Conservation (phyloP, 64 coral and sea anemone species). For the Astreopora myriophthalma region DNA sequence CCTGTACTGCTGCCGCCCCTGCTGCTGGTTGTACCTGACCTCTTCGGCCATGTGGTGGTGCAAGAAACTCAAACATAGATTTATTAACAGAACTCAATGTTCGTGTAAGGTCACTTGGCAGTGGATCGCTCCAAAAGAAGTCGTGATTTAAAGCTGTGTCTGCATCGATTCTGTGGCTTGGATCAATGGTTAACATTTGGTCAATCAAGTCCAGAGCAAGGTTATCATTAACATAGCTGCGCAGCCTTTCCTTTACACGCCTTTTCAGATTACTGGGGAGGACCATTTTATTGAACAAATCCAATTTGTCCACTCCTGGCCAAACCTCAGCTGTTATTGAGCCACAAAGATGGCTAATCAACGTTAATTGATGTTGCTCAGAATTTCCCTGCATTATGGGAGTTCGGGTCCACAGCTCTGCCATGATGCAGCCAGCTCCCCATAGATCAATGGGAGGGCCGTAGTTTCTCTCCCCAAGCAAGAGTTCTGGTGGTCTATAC, state of each 20-base stretch:
- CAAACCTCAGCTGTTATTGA: conserved; percentile 94
- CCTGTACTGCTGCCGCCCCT: not conserved
- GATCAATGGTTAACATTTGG: conserved; percentile 93
- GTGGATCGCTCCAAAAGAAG: conserved; percentile 97
- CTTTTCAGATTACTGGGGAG: conserved; percentile 83
- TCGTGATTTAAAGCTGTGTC: conserved; percentile 97
- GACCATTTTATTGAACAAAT: conserved; percentile 88
- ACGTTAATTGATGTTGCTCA: conserved; percentile 91
- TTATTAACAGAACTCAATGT: conserved; percentile 84
- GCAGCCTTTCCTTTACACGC: conserved; percentile 88
- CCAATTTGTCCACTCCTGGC: conserved; percentile 91
- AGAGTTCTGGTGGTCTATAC: conserved; percentile 94
- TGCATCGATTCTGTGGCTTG: conserved; percentile 86
- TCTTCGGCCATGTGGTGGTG: conserved; percentile 78
- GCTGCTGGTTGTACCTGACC: conserved; percentile 43
- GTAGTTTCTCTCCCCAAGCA: conserved; percentile 94
- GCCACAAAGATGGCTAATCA: conserved; percentile 92
- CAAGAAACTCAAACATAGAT: conserved; percentile 98
- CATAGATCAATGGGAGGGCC: conserved; percentile 98
- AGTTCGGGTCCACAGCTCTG: conserved; percentile 95
- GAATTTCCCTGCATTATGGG: conserved; percentile 99
- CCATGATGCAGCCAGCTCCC: conserved; percentile 99
- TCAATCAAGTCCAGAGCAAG: conserved; percentile 95
- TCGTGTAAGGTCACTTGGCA: conserved; percentile 89
- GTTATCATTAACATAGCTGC: conserved; percentile 86